These are phyloP conservation scores for Camponotus fellah DNA, from an alignment of 2,888 invertebrate species.

Conservation along the genomic window DNA sequence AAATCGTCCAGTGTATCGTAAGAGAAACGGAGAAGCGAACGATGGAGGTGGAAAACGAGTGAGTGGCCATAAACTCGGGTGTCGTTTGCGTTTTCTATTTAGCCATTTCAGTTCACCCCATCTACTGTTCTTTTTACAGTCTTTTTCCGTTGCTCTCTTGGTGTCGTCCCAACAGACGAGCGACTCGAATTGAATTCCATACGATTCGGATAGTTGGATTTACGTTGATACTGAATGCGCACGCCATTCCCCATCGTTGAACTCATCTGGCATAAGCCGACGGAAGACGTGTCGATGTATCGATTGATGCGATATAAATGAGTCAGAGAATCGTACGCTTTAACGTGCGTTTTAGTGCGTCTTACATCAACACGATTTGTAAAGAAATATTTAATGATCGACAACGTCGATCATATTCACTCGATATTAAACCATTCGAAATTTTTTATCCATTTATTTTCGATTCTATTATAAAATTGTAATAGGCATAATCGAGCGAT, in stretches of 20 bases:
- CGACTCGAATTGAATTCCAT: slow-evolving; percentile 79
- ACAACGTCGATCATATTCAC: neutral
- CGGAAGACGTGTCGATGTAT: slow-evolving; percentile 60
- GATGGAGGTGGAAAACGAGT: slow-evolving; percentile 70
- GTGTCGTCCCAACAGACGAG: slow-evolving; percentile 72
- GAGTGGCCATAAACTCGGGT: slow-evolving; percentile 82
- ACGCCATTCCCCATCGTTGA: slow-evolving; percentile 66
- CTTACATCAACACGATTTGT: neutral
- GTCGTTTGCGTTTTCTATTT: slow-evolving; percentile 85
- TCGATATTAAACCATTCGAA: neutral
- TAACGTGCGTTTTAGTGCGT: neutral
- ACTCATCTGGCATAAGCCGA: slow-evolving; percentile 63
- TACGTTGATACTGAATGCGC: slow-evolving; percentile 73
- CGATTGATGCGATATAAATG: slow-evolving; percentile 62
- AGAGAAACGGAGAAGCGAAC: slow-evolving; percentile 67
- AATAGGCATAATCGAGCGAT: neutral
- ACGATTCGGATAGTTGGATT: slow-evolving; percentile 79
- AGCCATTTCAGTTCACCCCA: slow-evolving; percentile 80
- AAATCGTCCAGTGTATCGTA: slow-evolving; percentile 62
- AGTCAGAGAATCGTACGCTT: slow-evolving; percentile 8
- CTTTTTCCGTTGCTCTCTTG: slow-evolving; percentile 63
- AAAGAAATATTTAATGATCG: slow-evolving; percentile 18
- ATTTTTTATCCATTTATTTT: neutral
- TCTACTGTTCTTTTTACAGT: slow-evolving; percentile 64
- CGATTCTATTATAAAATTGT: neutral